These are phyloP conservation scores for Kuschelorhynchus macadamiae DNA, from an alignment of 2,888 invertebrate species.

Conservation along the genomic window DNA sequence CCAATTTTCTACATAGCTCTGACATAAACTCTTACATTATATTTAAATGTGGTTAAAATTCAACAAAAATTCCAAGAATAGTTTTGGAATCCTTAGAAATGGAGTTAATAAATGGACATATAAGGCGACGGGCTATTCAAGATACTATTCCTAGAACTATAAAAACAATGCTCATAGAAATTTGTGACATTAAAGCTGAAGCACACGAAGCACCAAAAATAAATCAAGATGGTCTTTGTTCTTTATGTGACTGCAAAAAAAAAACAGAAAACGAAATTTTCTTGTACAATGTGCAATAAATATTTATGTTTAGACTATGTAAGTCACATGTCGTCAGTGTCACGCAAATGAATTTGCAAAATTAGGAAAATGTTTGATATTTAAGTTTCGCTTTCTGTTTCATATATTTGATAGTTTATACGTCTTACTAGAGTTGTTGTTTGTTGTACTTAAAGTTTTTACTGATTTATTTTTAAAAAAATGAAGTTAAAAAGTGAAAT, in stretches of 20 bases:
- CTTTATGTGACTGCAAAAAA: conserved; percentile 46
- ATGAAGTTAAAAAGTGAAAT: too few species aligned
- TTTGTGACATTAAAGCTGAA: conserved; percentile 25
- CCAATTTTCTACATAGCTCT: conserved; percentile 42
- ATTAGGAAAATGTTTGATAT: too few species aligned
- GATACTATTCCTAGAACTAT: conserved; percentile 41
- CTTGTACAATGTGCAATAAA: too few species aligned
- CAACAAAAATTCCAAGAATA: conserved; percentile 5
- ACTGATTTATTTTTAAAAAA: too few species aligned
- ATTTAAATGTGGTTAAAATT: conserved; percentile 30
- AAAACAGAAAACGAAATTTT: not conserved
- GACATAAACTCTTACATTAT: conserved; percentile 47
- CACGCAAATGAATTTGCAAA: too few species aligned
- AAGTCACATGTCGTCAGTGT: too few species aligned
- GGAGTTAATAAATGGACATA: conserved; percentile 45
- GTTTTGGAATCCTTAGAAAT: conserved; percentile 50
- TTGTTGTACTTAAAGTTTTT: too few species aligned
- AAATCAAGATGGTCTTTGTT: conserved; percentile 45
- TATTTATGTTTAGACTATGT: too few species aligned
- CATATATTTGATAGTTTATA: too few species aligned
- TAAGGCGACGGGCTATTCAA: conserved; percentile 35
- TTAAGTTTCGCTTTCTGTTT: too few species aligned
- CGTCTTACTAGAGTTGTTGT: too few species aligned
- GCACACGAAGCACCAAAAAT: conserved; percentile 34
- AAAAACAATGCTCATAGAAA: conserved; percentile 42